Percentiles rank a stretch among this genome's conserved stretches.
phyloP scores from a whole-genome alignment of 37 sponge, comb jelly and placozoan genomes.

The Aplysina aerophoba region DNA sequence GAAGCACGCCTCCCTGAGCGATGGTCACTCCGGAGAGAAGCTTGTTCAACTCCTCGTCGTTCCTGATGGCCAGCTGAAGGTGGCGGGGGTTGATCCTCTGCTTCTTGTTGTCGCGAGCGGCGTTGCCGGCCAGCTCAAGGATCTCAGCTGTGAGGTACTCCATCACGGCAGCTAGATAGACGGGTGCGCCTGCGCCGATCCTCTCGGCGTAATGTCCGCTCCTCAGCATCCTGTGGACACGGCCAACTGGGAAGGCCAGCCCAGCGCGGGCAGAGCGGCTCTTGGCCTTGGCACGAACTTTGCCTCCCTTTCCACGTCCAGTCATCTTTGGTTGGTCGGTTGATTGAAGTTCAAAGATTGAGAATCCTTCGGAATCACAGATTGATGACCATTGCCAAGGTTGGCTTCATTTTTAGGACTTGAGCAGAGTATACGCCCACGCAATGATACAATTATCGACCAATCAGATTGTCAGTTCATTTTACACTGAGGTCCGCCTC shows the following conservation, averaged over 20 bases:
- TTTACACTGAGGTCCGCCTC: no score
- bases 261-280: conserved; percentile 78
- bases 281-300: conserved; percentile 64
- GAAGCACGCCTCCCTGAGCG: conserved; percentile 80
- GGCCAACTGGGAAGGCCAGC: conserved; percentile 79
- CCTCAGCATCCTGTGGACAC: conserved; percentile 71
- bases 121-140: conserved; percentile 86
- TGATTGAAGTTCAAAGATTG: no score
- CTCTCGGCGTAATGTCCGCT: conserved; percentile 72
- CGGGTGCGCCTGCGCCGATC: conserved; percentile 83
- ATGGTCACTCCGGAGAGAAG: conserved; percentile 80
- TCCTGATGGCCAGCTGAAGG: conserved; percentile 79
- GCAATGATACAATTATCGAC: no score
- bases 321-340: conserved; percentile 45
- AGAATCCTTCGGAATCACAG: no score
- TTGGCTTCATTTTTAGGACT: no score
- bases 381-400: no score
- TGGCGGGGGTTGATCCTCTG: conserved; percentile 76
- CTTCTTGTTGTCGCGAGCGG: conserved; percentile 89
- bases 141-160: conserved; percentile 84
- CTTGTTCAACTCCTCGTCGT: conserved; percentile 83
- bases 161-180: conserved; percentile 84
- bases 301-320: conserved; percentile 86
- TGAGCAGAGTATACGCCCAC: no score
- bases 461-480: no score